Base-by-base conservation (phyloP, 1,140 invertebrate genomes). In the Semibalanus balanoides region DNA sequence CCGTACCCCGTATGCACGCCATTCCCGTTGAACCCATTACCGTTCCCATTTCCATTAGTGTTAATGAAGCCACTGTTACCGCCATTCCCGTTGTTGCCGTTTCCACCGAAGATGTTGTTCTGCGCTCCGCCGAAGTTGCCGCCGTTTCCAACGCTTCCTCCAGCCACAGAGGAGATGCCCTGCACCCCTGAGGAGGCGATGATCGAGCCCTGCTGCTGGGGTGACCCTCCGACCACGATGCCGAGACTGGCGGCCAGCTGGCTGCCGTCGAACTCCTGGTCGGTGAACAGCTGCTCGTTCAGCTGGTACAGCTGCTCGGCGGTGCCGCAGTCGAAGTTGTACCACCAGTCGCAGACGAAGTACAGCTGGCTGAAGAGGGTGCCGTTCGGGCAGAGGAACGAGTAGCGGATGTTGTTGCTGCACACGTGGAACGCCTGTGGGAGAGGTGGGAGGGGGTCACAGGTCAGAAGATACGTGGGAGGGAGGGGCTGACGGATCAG, bases 321-420 rank as follows among this genome's bases (percentile, higher is more conserved):
- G 70, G 72, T 76, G 70, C 79, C 78, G 77, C 82, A 82, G 74
- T 83, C 81, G 74, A 83, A 81, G 76, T 83, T 82, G 80, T 77
- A 82, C 80, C 82, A 82, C 83, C 82, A 83, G 79, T 84, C 83
- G 77, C 84, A 85, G 31, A 85, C 83, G 73, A 85, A 83, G 75
- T 81, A 81, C 75, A 82, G 76, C 79, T 85, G 84, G 75, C 82
- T 83, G 78, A 85, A 85, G 31, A 84, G 76, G 69, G 84, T 85
- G 22, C 83, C 84, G 77, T 83, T 83, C n/a, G 84, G 84, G 76
- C 84, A 85, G 0, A 85, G 77, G 79, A 85, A 85, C n/a, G 81
- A 80, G 31, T 79, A 78, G 80, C 80, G 73, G 78, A 80, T 81
- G 75, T 81, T 81, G 31, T 79, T 35, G 78, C 84, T 83, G 75